A percentile compares a stretch with the other conserved stretches of the same genome.
These are phyloP conservation scores for Helicolenus hilgendorfi DNA, from an alignment of 2,797 vertebrate species.

Conservation along the genomic window DNA sequence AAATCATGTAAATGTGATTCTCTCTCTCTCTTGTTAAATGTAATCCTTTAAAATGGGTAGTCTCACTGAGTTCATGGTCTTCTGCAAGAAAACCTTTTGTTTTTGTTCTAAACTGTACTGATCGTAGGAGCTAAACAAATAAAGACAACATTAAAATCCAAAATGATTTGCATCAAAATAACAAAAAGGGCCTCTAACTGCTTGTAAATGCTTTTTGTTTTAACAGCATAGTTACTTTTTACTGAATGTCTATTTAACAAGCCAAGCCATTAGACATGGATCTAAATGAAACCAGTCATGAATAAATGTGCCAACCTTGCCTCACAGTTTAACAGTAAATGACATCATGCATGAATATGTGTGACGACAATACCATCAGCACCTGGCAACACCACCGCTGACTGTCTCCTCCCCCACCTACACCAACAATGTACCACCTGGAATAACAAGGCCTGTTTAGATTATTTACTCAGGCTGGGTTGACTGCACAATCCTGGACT, in stretches of 20 bases:
- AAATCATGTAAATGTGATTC: neutral
- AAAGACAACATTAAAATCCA: neutral
- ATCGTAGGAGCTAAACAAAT: neutral
- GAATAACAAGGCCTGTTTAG: conserved; percentile 64
- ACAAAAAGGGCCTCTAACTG: too few species aligned
- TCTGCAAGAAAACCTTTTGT: neutral
- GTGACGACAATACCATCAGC: conserved; percentile 36
- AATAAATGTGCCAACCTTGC: neutral
- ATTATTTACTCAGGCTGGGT: conserved; percentile 60
- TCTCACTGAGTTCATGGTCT: neutral
- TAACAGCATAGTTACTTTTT: neutral
- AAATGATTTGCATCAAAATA: neutral
- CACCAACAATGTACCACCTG: conserved; percentile 60
- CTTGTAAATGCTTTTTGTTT: neutral
- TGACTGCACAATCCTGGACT: conserved; percentile 15
- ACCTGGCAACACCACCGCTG: conserved; percentile 41
- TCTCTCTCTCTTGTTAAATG: neutral
- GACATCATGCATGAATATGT: neutral
- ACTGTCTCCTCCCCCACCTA: conserved; percentile 5
- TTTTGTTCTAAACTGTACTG: neutral
- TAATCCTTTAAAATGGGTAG: neutral
- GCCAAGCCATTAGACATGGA: neutral
- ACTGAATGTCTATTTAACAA: neutral
- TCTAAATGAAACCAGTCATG: neutral
- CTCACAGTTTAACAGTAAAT: conserved; percentile 34